Evolutionary conservation across 2,797 vertebrate species (phyloP).

Genomic region (Myripristis jacobus): DNA sequence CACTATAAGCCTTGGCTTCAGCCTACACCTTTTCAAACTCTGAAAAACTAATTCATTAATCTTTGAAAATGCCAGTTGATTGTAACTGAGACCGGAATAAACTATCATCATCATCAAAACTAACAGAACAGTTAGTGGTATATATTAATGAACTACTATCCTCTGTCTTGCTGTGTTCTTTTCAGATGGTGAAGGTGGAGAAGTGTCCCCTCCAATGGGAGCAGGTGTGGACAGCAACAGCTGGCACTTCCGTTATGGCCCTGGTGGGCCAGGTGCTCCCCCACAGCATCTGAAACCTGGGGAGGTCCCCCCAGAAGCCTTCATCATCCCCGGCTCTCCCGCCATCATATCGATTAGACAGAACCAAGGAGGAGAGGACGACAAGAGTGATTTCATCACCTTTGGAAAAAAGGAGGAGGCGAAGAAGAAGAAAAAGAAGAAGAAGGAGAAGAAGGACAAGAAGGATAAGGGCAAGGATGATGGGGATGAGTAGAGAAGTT

Average conservation of each 20-base stretch:
- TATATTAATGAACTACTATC: conserved; percentile 11
- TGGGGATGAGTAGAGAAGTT: conserved; percentile 89
- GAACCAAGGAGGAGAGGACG: conserved; percentile 93
- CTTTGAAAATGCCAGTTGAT: too few relatives aligned
- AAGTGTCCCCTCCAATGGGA: conserved; percentile 96
- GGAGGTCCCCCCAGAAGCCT: conserved; percentile 96
- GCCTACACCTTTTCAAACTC: too few relatives aligned
- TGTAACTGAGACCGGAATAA: too few relatives aligned
- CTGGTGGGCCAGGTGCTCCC: conserved; percentile 85
- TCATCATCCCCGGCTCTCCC: conserved; percentile 98
- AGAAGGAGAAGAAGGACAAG: conserved; percentile 96
- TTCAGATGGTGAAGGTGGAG: conserved; percentile 94
- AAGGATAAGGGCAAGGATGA: conserved; percentile 97
- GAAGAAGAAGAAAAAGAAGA: conserved; percentile 99
- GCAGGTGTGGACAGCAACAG: conserved; percentile 99
- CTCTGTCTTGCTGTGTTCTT: conserved; percentile 62
- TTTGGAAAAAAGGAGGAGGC: conserved; percentile 99
- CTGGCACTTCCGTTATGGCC: conserved; percentile 99
- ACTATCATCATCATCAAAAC: too few relatives aligned
- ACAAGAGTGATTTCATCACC: conserved; percentile 99
- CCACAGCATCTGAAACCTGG: conserved; percentile 95
- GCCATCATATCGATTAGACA: conserved; percentile 99
- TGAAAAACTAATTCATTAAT: too few relatives aligned
- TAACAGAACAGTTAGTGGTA: neutral
- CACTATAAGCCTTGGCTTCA: too few relatives aligned